A percentile compares a stretch with the other conserved stretches of the same genome.
These are phyloP conservation scores for Ascidia mentula DNA, from an alignment of 23 tunicate genomes.

Conservation along the genomic window DNA sequence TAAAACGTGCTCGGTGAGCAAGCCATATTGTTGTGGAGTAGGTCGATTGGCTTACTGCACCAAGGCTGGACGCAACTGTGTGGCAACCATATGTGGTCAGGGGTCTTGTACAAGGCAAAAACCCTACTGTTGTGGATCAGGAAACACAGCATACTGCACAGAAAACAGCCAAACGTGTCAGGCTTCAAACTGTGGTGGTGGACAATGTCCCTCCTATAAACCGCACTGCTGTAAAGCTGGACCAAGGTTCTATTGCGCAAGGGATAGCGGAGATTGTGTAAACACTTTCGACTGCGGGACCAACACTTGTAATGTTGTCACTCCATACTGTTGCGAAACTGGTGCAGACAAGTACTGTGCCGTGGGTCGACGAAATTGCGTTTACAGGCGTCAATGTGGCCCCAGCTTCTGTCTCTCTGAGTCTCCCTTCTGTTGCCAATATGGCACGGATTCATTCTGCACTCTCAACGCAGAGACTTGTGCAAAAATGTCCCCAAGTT, in stretches of 20 bases:
- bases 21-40: background rate
- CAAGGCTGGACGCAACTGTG: background rate
- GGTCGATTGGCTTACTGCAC: background rate
- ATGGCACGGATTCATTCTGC: background rate
- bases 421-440: background rate
- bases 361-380: background rate
- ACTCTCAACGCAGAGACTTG: background rate
- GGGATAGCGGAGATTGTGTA: background rate
- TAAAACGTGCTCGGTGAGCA: background rate
- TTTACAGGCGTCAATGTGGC: background rate
- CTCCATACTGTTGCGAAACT: background rate
- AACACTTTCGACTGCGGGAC: background rate
- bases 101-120: background rate
- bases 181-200: background rate
- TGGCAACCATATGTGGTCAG: background rate
- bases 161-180: background rate
- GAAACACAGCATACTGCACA: background rate
- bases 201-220: background rate
- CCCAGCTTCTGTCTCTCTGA: background rate
- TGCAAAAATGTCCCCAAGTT: background rate
- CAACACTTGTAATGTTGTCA: background rate
- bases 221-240: background rate
- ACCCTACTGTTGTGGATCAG: slow-evolving; percentile 1
- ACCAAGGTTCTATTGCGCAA: background rate
- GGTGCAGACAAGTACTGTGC: slow-evolving; percentile 4